phyloP scores from a whole-genome alignment of 1,140 invertebrate species.

The Eupeodes corollae region DNA sequence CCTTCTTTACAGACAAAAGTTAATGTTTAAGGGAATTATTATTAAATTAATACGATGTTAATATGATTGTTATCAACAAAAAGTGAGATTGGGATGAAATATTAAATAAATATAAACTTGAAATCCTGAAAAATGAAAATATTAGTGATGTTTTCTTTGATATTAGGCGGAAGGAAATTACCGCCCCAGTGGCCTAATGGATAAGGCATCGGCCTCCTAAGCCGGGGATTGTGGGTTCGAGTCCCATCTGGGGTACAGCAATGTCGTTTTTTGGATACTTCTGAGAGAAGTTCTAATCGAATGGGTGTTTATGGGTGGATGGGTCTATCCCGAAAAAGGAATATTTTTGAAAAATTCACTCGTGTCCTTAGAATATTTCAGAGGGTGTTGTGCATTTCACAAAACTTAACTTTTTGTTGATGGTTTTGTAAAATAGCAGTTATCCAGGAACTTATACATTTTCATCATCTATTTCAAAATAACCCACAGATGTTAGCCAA shows the following conservation, averaged over 20 bases:
- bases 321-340: no score
- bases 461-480: no score
- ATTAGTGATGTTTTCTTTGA: not conserved
- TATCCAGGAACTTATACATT: no score
- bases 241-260: conserved; percentile 39
- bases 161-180: not conserved
- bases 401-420: no score
- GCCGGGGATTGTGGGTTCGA: conserved; percentile 43
- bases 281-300: no score
- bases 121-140: not conserved
- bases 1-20: conserved; percentile 43
- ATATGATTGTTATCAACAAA: not conserved
- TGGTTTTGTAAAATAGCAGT: no score
- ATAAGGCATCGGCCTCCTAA: conserved; percentile 43
- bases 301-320: no score
- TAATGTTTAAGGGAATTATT: not conserved
- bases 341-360: no score
- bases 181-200: conserved; percentile 42
- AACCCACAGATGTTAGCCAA: no score
- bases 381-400: no score
- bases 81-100: not conserved
- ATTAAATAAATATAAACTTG: not conserved
- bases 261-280: not conserved
- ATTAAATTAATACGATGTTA: not conserved
- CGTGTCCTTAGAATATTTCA: no score